A percentile compares a stretch with the other conserved stretches of the same genome.
These are phyloP conservation scores for Brachystomella parvula DNA, from an alignment of 1,140 invertebrate genomes.

Conservation along the genomic window DNA sequence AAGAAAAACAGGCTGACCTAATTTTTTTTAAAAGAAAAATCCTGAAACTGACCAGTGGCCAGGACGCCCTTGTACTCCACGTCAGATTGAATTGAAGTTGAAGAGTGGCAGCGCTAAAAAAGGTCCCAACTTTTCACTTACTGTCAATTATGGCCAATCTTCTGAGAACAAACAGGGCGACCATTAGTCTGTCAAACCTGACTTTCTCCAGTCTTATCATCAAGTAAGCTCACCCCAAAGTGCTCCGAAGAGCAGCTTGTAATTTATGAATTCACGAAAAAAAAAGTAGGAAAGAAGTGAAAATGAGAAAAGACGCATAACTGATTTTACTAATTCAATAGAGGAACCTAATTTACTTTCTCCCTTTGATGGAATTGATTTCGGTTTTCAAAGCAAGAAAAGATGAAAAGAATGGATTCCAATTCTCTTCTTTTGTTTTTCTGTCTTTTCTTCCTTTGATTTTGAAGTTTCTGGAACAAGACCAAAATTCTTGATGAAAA, in stretches of 20 bases:
- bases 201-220: not conserved
- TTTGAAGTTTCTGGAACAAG: no score
- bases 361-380: not conserved
- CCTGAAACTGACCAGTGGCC: no score
- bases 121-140: no score
- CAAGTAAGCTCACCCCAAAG: not conserved
- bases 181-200: no score
- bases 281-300: no score
- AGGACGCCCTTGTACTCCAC: no score
- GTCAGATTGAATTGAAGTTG: no score
- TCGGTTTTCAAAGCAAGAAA: not conserved
- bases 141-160: constrained; percentile 5
- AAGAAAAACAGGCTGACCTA: no score
- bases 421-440: not conserved
- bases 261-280: not conserved
- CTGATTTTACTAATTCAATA: not conserved
- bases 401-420: not conserved
- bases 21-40: no score
- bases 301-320: not conserved
- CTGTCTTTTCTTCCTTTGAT: no score
- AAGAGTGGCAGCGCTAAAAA: no score
- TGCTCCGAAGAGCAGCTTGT: not conserved
- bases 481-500: no score
- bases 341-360: not conserved
- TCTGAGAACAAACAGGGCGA: not conserved